A percentile compares a stretch with the other conserved stretches of the same genome.
Evolutionary conservation across 2,113 vertebrate species (phyloP).

Genomic region (Paradoxurus hermaphroditus): DNA sequence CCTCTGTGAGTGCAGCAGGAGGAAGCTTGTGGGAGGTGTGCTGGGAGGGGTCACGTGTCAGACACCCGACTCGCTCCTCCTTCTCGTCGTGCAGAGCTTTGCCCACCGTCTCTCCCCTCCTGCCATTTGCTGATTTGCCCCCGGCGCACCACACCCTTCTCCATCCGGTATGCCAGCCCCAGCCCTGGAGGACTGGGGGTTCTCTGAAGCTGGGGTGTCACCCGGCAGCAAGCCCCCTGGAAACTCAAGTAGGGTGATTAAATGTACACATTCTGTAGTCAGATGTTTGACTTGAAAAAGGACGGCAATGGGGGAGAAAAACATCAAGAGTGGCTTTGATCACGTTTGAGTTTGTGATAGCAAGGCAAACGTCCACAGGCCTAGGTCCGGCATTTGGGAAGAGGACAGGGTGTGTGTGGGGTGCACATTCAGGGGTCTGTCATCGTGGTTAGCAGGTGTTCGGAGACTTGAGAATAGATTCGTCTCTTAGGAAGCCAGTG

Average conservation of each 20-base stretch:
- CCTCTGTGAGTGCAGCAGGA: not conserved
- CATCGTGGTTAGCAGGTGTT: accelerated
- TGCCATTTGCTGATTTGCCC: no score
- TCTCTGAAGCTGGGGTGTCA: not conserved
- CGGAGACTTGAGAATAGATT: not conserved
- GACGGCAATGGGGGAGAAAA: not conserved
- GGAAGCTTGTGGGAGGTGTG: not conserved
- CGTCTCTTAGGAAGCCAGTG: not conserved
- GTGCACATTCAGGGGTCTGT: not conserved
- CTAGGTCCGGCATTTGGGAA: not conserved
- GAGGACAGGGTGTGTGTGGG: not conserved
- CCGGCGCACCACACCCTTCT: not conserved
- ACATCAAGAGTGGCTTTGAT: not conserved
- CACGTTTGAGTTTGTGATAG: not conserved
- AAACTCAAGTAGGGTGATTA: not conserved
- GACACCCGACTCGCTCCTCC: accelerated
- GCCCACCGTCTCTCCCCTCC: not conserved
- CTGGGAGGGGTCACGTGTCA: no score
- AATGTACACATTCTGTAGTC: not conserved
- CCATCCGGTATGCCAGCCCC: not conserved
- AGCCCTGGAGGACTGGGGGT: not conserved
- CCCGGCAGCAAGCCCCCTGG: not conserved
- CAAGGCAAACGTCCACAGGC: not conserved
- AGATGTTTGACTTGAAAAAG: not conserved
- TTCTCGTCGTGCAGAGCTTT: not conserved